These are phyloP conservation scores for Zeus faber DNA, from an alignment of 2,113 vertebrate genomes.

Conservation along the genomic window DNA sequence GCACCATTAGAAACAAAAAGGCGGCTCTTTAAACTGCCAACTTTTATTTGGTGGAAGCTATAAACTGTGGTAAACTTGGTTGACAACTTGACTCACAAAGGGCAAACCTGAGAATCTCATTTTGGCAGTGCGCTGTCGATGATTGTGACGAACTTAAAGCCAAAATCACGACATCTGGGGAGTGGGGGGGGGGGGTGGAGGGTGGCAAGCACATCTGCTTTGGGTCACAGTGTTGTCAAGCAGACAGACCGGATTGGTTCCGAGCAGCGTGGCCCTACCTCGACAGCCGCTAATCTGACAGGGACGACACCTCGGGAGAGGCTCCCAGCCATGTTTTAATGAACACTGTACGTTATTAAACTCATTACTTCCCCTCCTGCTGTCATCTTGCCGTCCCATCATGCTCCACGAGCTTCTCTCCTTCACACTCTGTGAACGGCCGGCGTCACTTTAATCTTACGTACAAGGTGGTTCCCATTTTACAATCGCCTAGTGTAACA, in stretches of 20 bases:
- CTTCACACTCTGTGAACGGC: not conserved
- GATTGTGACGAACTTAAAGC: conserved; percentile 40
- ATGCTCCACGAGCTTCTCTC: conserved; percentile 14
- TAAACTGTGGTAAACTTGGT: not conserved
- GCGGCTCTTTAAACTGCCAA: not conserved
- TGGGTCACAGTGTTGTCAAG: conserved; percentile 63
- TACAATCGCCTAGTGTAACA: conserved; percentile 4
- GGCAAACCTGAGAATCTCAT: conserved; percentile 27
- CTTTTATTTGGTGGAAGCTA: no score
- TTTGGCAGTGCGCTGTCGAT: conserved; percentile 37
- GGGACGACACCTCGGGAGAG: conserved; percentile 61
- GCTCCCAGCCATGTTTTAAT: conserved; percentile 66
- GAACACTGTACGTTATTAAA: conserved; percentile 66
- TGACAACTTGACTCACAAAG: conserved; percentile 11
- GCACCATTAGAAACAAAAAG: no score
- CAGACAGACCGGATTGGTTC: conserved; percentile 64
- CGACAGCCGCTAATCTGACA: conserved; percentile 67
- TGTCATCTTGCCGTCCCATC: conserved; percentile 31
- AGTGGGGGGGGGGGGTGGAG: conserved; percentile 9
- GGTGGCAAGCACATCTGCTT: conserved; percentile 64
- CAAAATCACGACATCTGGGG: conserved; percentile 32
- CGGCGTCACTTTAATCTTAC: conserved; percentile 20
- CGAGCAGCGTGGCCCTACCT: conserved; percentile 51
- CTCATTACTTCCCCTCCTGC: conserved; percentile 59
- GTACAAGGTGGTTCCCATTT: conserved; percentile 14